phyloP scores from a whole-genome alignment of 1,140 invertebrate species.

The Microplitis demolitor region DNA sequence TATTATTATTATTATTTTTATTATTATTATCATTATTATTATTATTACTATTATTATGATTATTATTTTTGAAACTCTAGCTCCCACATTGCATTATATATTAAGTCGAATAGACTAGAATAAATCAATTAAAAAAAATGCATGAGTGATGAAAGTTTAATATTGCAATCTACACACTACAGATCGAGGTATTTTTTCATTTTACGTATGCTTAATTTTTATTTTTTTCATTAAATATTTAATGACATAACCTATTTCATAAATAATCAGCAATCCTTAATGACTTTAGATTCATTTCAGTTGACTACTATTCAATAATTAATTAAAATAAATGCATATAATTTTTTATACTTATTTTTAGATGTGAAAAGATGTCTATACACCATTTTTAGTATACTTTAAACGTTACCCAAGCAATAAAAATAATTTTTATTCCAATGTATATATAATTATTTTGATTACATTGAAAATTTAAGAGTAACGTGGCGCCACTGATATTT shows the following conservation, averaged over 20 bases:
- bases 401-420: not conserved
- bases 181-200: not conserved
- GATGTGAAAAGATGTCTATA: not conserved
- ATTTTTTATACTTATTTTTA: too few relatives aligned
- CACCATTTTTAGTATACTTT: not conserved
- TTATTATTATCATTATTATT: too few relatives aligned
- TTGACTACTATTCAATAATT: not conserved
- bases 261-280: not conserved
- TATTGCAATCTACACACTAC: not conserved
- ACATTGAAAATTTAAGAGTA: not conserved
- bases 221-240: not conserved
- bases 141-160: not conserved
- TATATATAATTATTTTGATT: not conserved
- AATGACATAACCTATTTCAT: not conserved
- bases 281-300: too few relatives aligned
- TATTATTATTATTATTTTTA: too few relatives aligned
- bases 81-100: slow-evolving; percentile 1
- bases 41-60: too few relatives aligned
- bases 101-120: not conserved
- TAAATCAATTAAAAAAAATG: not conserved
- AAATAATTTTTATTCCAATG: slow-evolving; percentile 2
- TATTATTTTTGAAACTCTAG: not conserved
- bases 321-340: not conserved
- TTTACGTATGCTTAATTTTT: not conserved
- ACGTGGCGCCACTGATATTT: not conserved